Evolutionary conservation across 2,113 vertebrate species (phyloP).

Genomic region (Dunckerocampus dactyliophorus): DNA sequence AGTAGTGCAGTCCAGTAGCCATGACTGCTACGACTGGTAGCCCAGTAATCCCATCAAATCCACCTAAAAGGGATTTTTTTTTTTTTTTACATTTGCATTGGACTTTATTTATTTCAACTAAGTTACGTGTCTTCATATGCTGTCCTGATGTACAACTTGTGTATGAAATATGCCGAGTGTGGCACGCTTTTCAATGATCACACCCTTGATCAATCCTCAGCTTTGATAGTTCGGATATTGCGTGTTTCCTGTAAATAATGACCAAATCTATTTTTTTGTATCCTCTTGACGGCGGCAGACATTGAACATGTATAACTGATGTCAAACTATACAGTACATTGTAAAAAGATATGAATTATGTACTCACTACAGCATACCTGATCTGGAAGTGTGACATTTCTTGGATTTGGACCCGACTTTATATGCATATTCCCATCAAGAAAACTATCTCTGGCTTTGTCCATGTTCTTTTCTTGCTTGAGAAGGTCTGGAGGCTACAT

Average conservation of each 20-base stretch:
- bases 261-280: conserved; percentile 84
- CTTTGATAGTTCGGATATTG: conserved; percentile 79
- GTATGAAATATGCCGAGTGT: conserved; percentile 68
- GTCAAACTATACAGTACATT: conserved; percentile 74
- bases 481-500: conserved; percentile 43
- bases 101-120: conserved; percentile 58
- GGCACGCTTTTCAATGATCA: conserved; percentile 67
- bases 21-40: neutral
- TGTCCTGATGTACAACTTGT: conserved; percentile 67
- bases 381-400: conserved; percentile 59
- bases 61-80: too few relatives aligned
- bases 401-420: conserved; percentile 64
- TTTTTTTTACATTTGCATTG: conserved; percentile 56
- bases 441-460: conserved; percentile 37
- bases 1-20: conserved; percentile 36
- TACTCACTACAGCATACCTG: conserved; percentile 74
- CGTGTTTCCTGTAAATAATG: conserved; percentile 88
- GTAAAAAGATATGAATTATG: conserved; percentile 79
- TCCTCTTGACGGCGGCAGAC: conserved; percentile 81
- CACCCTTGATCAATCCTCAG: conserved; percentile 73
- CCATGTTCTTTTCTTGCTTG: conserved; percentile 44
- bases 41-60: neutral
- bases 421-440: conserved; percentile 58
- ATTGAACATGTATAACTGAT: conserved; percentile 73
- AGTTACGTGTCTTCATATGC: conserved; percentile 65